A percentile compares a stretch with the other conserved stretches of the same genome.
Conservation (phyloP, 2,113 vertebrate species). For the Genyomyrus donnyi region DNA sequence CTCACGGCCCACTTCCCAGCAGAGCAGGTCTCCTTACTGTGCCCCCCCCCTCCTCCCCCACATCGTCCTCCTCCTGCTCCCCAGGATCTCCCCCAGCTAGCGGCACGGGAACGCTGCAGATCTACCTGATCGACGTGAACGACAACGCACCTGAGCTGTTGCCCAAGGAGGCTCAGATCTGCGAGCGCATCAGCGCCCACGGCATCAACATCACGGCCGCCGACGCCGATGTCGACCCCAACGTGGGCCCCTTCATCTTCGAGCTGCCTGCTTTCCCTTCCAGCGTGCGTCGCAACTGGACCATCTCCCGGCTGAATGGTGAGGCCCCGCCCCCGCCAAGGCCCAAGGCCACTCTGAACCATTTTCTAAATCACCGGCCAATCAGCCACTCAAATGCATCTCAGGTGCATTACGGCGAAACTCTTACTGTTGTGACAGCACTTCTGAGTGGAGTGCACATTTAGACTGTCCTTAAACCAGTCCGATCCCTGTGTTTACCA, state of each 20-base stretch:
- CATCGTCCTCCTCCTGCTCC: background rate
- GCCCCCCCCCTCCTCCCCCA: background rate
- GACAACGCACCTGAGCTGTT: conserved; percentile 86
- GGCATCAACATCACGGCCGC: conserved; percentile 89
- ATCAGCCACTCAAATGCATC: background rate
- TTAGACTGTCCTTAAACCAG: background rate
- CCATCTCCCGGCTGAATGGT: conserved; percentile 84
- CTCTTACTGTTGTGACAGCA: background rate
- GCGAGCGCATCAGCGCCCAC: conserved; percentile 74
- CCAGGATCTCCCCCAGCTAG: conserved; percentile 81
- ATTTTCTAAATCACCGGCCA: background rate
- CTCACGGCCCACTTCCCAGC: background rate
- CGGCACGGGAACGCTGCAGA: conserved; percentile 87
- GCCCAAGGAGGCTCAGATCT: conserved; percentile 88
- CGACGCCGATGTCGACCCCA: conserved; percentile 83
- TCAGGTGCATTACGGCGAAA: background rate
- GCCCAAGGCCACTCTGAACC: background rate
- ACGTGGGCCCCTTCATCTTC: conserved; percentile 87
- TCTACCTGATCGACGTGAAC: conserved; percentile 93
- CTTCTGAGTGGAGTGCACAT: background rate
- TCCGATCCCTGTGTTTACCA: background rate
- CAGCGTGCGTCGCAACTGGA: conserved; percentile 90
- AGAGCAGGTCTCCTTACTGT: background rate
- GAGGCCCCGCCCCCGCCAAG: conserved; percentile 37
- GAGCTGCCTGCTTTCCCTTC: conserved; percentile 78